Conservation (phyloP, 2,888 invertebrate genomes). For the Ennomos fuscantarius region DNA sequence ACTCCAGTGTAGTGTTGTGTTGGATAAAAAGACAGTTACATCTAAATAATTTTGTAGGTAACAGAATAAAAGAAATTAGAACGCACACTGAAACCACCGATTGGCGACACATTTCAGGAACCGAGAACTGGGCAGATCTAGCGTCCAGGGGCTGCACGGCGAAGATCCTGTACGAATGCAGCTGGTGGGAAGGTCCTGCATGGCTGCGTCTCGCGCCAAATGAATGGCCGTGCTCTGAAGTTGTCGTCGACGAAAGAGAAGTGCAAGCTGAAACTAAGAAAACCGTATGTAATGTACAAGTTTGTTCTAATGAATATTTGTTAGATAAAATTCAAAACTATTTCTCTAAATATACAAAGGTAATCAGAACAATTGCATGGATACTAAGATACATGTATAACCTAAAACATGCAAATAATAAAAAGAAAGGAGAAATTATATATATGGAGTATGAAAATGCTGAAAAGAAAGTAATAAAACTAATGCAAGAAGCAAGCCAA, state of each 20-base stretch:
- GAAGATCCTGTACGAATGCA: too few species aligned
- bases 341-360: constrained; percentile 24
- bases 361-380: constrained; percentile 18
- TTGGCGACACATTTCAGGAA: too few species aligned
- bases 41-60: constrained; percentile 25
- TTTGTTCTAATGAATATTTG: background rate
- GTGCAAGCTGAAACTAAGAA: constrained; percentile 22
- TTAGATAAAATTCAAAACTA: background rate
- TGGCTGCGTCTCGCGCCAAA: too few species aligned
- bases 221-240: too few species aligned
- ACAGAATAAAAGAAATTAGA: constrained; percentile 31
- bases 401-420: background rate
- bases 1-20: constrained; percentile 18
- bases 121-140: too few species aligned
- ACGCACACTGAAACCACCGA: too few species aligned
- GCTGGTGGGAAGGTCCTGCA: too few species aligned
- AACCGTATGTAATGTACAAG: background rate
- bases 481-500: background rate
- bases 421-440: constrained; percentile 9
- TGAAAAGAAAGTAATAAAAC: constrained; percentile 11
- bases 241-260: too few species aligned
- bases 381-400: constrained; percentile 20
- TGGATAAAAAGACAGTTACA: constrained; percentile 25
- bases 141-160: too few species aligned
- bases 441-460: constrained; percentile 16